phyloP scores from a whole-genome alignment of 2,797 vertebrate species.

The Poeciliopsis paucimaculata region DNA sequence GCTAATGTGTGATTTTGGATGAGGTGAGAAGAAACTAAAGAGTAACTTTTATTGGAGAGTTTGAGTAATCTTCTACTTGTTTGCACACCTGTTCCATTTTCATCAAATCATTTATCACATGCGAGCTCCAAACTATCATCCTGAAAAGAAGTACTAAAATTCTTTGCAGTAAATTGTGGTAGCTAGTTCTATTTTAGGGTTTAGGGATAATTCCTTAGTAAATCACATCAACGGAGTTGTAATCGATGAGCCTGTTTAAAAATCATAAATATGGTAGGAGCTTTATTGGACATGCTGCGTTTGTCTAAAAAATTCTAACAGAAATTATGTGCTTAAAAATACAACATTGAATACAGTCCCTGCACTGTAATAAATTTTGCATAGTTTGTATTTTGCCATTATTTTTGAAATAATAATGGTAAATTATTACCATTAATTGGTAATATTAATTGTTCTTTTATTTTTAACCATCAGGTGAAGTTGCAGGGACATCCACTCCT shows the following conservation, averaged over 20 bases:
- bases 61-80: not conserved
- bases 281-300: constrained; percentile 37
- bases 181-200: constrained; percentile 38
- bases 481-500: not conserved
- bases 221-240: constrained; percentile 47
- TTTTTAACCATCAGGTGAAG: not conserved
- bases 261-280: constrained; percentile 45
- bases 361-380: not conserved
- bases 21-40: not conserved
- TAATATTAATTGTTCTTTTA: not conserved
- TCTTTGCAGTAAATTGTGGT: constrained; percentile 53
- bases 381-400: not conserved
- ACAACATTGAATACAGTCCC: not conserved
- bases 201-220: constrained; percentile 43
- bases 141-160: constrained; percentile 47
- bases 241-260: constrained; percentile 52
- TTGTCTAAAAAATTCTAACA: constrained; percentile 31
- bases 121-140: constrained; percentile 29
- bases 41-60: not conserved
- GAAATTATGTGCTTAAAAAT: constrained; percentile 21
- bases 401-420: not conserved
- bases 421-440: no score
- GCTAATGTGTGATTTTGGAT: not conserved
- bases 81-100: no score
- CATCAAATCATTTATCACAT: not conserved